Base-by-base conservation (phyloP, 2,888 invertebrate species). In the Palloptera scutellata region DNA sequence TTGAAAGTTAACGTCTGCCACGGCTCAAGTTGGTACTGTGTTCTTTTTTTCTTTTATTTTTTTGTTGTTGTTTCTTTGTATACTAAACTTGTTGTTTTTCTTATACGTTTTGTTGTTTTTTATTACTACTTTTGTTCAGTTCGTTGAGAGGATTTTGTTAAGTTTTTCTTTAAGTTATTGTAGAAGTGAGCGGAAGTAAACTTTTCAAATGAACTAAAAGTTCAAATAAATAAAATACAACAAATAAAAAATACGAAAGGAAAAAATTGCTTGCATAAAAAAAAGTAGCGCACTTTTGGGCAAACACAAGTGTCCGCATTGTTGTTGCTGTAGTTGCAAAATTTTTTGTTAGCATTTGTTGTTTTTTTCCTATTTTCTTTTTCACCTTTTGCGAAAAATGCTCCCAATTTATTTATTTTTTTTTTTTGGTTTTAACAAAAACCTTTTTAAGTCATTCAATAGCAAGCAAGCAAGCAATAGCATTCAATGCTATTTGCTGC, bases 201-300 rank as follows among this genome's bases (percentile, higher is more conserved):
- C 60, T 65, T 65, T 65, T 65, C 54, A 60, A 65, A 65, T 60
- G 60, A 65, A 60, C 53, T 65, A 59, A 54, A 65, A 53, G 59
- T 53, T 53, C 20, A 60, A 65, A 65, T 45, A 41, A 59, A 51
- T 58, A 59, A 60, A 59, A 52, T 65, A 54, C 30, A 45, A 59
- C 59, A 53, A 51, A 42, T 17, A 30, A 42, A 9, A 54, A 19
- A n/a, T 19, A 8, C 1, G 19, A 61, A 53, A 19, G 17, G 19
- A 48, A 51, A 30, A 51, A 64, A 51, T 13, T 12, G 10, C 40
- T 13, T 45, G 64, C 13, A 17, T 12, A 17, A 20, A 51, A 64
- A 45, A 30, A 19, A 11, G 30, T 11, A 55, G 30, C 19, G 48
- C 57, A 64, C 63, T 55, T 57, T 64, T 64, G 63, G 30, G 45